Evolutionary conservation across 1,140 invertebrate genomes (phyloP).

Genomic region (Drosophila chauvacae): DNA sequence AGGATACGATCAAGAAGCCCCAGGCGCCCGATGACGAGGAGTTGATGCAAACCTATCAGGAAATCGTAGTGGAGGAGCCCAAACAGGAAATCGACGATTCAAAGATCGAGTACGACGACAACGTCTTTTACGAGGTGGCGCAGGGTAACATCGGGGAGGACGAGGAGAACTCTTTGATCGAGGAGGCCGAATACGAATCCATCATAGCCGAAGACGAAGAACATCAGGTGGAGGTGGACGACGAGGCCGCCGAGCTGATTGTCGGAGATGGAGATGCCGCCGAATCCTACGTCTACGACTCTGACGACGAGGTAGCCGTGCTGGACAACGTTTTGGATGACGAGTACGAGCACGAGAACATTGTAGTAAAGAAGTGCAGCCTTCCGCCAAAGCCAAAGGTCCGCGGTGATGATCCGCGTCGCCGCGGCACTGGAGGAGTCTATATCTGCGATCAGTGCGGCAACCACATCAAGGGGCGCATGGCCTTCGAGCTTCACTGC

Average conservation of each 20-base stretch:
- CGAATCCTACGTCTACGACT: conserved; percentile 66
- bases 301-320: conserved; percentile 69
- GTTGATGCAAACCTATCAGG: conserved; percentile 20
- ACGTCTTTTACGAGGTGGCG: conserved; percentile 30
- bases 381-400: conserved; percentile 64
- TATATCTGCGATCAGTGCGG: conserved; percentile 76
- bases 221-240: conserved; percentile 49
- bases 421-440: conserved; percentile 62
- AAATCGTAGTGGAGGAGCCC: conserved; percentile 41
- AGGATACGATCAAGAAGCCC: conserved; percentile 4
- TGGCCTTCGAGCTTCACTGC: conserved; percentile 72
- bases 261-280: conserved; percentile 59
- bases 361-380: conserved; percentile 65
- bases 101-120: conserved; percentile 63
- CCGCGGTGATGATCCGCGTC: conserved; percentile 57
- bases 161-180: conserved; percentile 49
- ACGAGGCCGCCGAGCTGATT: conserved; percentile 48
- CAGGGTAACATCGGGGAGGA: conserved; percentile 55
- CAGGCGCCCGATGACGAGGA: conserved; percentile 20
- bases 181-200: conserved; percentile 67
- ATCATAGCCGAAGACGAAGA: conserved; percentile 56
- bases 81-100: conserved; percentile 32
- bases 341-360: conserved; percentile 66
- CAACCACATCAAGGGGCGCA: conserved; percentile 71
- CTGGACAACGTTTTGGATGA: conserved; percentile 69